Base-by-base conservation (phyloP, 1,140 invertebrate species). In the Aphis craccivora region DNA sequence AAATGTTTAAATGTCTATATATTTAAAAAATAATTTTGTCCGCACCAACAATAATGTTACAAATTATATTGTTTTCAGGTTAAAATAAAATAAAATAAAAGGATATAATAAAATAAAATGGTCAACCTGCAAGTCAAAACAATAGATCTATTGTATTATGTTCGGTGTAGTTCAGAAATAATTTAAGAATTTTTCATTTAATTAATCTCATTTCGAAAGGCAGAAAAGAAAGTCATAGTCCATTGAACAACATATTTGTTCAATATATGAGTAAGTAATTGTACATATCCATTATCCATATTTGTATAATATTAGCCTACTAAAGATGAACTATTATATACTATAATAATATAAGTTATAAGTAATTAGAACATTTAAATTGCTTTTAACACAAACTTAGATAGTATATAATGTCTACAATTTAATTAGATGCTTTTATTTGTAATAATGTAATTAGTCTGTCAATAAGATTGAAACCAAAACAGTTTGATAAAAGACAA, bases 71-170 rank as follows among this genome's bases (percentile, higher is more conserved):
- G 81, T 84, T 84, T 67, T 11, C 22, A 3, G 37, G 35, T 23
- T 81, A 22, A 14, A 84, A 0, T 40, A 22, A n/a, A n/a, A n/a
- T n/a, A n/a, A n/a, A n/a, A 35, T 37, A 83, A 40, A 22, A 83
- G 18, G 35, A 83, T 5, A 83, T 40, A 84, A 84, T 84, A 84
- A 84, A 35, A 84, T 84, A 43, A 43, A 87, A 3, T 87, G 25
- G 48, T 87, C 84, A 40, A 48, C 84, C 84, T 25, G 5, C 14
- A 48, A 87, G 45, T 48, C 8, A 87, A 87, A 87, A 87, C 84
- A 87, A 87, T 87, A 87, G 43, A 87, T 87, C 84, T 48, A 87
- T 87, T 87, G 84, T 86, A 45, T 87, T 87, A 48, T 48, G 14
- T n/a, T 87, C 14, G 43, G 20, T 30, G 18, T n/a, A 45, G 84